A percentile compares a stretch with the other conserved stretches of the same genome.
Conservation (phyloP, 2,797 vertebrate species). For the Poecilia velifera region DNA sequence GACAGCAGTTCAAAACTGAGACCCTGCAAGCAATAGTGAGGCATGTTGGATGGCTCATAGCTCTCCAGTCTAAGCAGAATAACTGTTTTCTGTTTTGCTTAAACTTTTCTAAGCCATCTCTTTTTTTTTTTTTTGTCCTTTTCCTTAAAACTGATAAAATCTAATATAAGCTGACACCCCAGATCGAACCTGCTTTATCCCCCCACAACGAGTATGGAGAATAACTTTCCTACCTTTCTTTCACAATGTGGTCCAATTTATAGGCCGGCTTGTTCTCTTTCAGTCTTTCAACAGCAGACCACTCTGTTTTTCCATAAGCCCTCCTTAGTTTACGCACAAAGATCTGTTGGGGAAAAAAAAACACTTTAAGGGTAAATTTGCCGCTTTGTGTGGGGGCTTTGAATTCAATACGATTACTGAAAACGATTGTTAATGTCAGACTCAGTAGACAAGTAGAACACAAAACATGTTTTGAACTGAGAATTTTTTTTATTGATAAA, state of each 20-base stretch:
- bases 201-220: constrained; percentile 26
- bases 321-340: constrained; percentile 94
- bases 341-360: constrained; percentile 74
- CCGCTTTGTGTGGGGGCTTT: neutral
- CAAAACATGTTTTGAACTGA: neutral
- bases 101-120: no score
- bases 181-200: constrained; percentile 9
- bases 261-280: constrained; percentile 92
- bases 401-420: neutral
- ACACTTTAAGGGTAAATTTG: constrained; percentile 1
- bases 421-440: neutral
- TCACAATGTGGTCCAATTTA: constrained; percentile 94
- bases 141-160: neutral
- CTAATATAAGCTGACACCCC: neutral
- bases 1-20: neutral
- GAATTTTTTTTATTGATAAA: neutral
- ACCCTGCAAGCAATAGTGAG: neutral
- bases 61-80: neutral
- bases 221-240: constrained; percentile 87
- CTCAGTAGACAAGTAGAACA: neutral
- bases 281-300: constrained; percentile 85
- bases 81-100: neutral
- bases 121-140: neutral
- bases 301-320: constrained; percentile 93
- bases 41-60: neutral